These are phyloP conservation scores for Falco rusticolus DNA, from an alignment of 2,797 vertebrate genomes.

Conservation along the genomic window DNA sequence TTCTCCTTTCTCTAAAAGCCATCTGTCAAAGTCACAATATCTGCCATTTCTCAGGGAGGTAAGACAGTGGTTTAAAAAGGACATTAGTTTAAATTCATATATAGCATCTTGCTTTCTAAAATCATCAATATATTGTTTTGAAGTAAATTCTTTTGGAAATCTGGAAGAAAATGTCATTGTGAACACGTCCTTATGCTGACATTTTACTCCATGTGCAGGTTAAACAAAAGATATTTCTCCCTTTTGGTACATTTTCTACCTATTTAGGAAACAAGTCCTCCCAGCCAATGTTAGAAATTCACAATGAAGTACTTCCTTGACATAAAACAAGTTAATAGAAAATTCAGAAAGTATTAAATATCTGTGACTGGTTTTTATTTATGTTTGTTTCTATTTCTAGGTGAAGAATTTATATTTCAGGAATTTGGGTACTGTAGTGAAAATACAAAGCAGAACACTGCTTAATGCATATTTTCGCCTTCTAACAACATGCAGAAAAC, in stretches of 20 bases:
- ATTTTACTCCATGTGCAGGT: not conserved
- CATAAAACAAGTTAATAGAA: not conserved
- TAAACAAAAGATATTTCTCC: not conserved
- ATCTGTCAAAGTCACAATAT: not conserved
- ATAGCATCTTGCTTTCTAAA: not conserved
- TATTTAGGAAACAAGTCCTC: not conserved
- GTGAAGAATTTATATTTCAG: not conserved
- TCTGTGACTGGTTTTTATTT: not conserved
- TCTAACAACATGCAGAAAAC: constrained; percentile 6
- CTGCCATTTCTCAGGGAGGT: not conserved
- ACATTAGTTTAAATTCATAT: not conserved
- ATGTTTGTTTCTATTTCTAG: not conserved
- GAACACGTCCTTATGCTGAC: accelerated
- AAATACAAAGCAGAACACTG: not conserved
- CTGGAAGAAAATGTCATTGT: not conserved
- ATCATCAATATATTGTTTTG: not conserved
- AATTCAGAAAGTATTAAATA: not conserved
- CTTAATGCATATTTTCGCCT: not conserved
- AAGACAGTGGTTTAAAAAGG: not conserved
- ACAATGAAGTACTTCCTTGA: not conserved
- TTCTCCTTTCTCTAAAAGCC: not conserved
- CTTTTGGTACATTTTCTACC: not conserved
- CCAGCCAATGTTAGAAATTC: not conserved
- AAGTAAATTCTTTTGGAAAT: not conserved
- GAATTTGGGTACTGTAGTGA: not conserved